phyloP scores from a whole-genome alignment of 2,888 invertebrate species.

The Drosophila basisetae region DNA sequence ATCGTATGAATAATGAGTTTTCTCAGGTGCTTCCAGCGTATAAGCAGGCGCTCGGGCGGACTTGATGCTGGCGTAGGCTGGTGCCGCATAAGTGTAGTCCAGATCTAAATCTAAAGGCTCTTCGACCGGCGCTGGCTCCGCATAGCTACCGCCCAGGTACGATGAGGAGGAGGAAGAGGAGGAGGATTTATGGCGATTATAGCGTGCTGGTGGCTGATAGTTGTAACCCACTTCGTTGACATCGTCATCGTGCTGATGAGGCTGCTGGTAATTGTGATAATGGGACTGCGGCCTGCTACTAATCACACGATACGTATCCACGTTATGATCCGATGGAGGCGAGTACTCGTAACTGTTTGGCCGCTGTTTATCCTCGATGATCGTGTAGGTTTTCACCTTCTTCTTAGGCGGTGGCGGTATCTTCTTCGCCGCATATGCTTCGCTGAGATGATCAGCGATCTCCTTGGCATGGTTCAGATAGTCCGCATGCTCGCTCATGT shows the following conservation, averaged over 20 bases:
- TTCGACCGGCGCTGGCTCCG: slow-evolving; percentile 68
- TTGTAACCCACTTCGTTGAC: slow-evolving; percentile 60
- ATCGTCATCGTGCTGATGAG: slow-evolving; percentile 35
- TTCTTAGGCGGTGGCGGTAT: slow-evolving; percentile 52
- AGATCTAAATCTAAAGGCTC: slow-evolving; percentile 52
- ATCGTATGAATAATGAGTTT: slow-evolving; percentile 44
- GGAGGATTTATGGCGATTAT: slow-evolving; percentile 29
- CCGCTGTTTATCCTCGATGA: slow-evolving; percentile 68
- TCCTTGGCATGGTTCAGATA: slow-evolving; percentile 68
- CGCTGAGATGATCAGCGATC: slow-evolving; percentile 62
- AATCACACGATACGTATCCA: slow-evolving; percentile 64
- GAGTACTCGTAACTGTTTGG: slow-evolving; percentile 45
- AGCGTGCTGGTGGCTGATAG: slow-evolving; percentile 37
- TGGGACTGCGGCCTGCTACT: slow-evolving; percentile 46
- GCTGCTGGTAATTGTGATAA: slow-evolving; percentile 27
- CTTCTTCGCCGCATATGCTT: slow-evolving; percentile 56
- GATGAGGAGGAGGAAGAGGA: slow-evolving; percentile 15
- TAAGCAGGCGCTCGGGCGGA: slow-evolving; percentile 54
- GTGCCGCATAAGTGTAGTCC: slow-evolving; percentile 54
- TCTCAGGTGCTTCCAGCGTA: slow-evolving; percentile 64
- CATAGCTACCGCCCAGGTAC: slow-evolving; percentile 28
- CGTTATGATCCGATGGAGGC: slow-evolving; percentile 36
- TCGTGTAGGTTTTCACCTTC: slow-evolving; percentile 71
- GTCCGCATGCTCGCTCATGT: slow-evolving; percentile 60
- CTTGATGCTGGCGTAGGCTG: slow-evolving; percentile 18